Evolutionary conservation across 2,113 vertebrate genomes (phyloP), one percentile per base, ranked within the genome.

Genomic region (Regulus satrapa): DNA sequence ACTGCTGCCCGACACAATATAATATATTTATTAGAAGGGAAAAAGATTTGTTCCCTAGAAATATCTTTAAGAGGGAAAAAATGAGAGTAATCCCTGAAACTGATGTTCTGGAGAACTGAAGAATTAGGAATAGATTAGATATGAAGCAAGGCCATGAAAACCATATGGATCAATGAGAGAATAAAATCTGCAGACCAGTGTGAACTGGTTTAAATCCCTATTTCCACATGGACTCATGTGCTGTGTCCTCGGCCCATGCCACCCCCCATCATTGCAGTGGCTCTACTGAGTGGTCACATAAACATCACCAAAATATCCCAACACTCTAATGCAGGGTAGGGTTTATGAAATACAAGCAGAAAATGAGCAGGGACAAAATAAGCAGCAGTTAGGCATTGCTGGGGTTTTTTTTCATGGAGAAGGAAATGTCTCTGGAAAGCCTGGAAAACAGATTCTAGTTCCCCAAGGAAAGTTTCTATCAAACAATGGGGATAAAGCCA

Each of bases 151-250:
- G 38, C 23, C 51, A 32, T 2, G 2, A 69, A 92, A 81, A 43
- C 18, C 2, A 0, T 5, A 18, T 2, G 24, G 51, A 24, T 18
- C 4, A 3, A 12, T 14, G 20, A 69, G 55, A 38, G 21, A 48
- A 43, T 19, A 32, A 90, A 80, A 80, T 10, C 3, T 0, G 9
- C 41, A 41, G 38, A 45, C 38, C 43, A 3, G 14, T 31, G 21
- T 34, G 40, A 66, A 14, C 17, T 6, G 23, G 10, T 79, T 78
- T 81, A 75, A 94, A 81, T 55, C 20, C 9, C 20, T n/a, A 1
- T 45, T 86, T 74, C 40, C 63, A 16, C 51, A 7, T 8, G 21
- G 59, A n/a, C 11, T 61, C 46, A 5, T 0, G 0, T 36, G 55
- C 58, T 72, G 18, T 14, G 2, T 40, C 51, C 43, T 78, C 56